Conservation (phyloP, 2,888 invertebrate species). For the Crepidodera aurea region DNA sequence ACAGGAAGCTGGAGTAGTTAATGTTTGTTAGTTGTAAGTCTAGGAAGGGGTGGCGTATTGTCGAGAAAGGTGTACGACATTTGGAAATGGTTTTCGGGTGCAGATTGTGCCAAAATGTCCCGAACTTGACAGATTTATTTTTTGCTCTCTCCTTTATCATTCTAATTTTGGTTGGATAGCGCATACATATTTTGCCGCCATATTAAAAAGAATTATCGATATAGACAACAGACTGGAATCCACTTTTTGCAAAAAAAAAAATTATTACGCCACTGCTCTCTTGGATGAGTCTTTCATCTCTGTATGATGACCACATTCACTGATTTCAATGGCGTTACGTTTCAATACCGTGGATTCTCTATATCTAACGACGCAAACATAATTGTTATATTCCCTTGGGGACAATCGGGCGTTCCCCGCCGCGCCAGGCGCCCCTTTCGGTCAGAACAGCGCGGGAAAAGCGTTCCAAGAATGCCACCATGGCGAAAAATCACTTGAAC, state of each 20-base stretch:
- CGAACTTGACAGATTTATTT: too few relatives aligned
- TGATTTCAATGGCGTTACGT: conserved; percentile 51
- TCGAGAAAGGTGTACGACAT: too few relatives aligned
- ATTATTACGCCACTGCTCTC: background rate
- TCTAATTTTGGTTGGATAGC: too few relatives aligned
- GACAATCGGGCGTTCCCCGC: conserved; percentile 42
- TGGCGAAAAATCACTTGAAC: conserved; percentile 54
- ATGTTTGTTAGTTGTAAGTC: background rate
- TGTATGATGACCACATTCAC: conserved; percentile 34
- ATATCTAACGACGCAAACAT: conserved; percentile 62
- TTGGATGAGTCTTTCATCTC: conserved; percentile 19
- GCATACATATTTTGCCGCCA: too few relatives aligned
- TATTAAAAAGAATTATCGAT: too few relatives aligned
- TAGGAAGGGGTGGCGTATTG: too few relatives aligned
- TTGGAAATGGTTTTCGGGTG: too few relatives aligned
- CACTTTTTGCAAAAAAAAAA: too few relatives aligned
- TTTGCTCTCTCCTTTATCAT: too few relatives aligned
- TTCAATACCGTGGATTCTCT: conserved; percentile 59
- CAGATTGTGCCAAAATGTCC: too few relatives aligned
- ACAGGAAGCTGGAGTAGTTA: background rate
- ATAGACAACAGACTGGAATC: too few relatives aligned
- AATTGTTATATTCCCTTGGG: conserved; percentile 59
- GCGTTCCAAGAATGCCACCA: conserved; percentile 43
- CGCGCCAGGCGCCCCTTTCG: conserved; percentile 22
- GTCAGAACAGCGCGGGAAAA: conserved; percentile 39